Percentiles rank a stretch among this genome's conserved stretches.
Evolutionary conservation across 2,113 vertebrate species (phyloP).

Genomic region (Caranx ignobilis): DNA sequence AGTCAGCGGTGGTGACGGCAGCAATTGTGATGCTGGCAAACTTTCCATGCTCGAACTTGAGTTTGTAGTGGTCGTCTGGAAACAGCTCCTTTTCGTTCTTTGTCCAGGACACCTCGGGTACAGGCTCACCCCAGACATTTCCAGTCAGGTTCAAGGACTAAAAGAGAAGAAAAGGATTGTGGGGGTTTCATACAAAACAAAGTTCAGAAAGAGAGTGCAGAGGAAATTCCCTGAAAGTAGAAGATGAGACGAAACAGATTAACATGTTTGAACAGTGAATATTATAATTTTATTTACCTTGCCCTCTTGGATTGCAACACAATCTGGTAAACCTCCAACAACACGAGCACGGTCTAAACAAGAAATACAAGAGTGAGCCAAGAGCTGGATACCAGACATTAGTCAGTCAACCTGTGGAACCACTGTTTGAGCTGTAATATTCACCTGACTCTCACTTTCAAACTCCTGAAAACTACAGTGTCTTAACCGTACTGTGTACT

Average conservation of each 20-base stretch:
- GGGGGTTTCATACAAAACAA: background rate
- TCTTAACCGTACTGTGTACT: background rate
- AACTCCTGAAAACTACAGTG: background rate
- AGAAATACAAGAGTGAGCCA: slow-evolving; percentile 38
- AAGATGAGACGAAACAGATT: background rate
- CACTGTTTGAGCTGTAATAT: background rate
- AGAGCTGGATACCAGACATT: slow-evolving; percentile 13
- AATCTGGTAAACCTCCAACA: slow-evolving; percentile 95
- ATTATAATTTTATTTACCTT: slow-evolving; percentile 87
- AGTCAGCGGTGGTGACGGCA: slow-evolving; percentile 87
- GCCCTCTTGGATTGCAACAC: slow-evolving; percentile 98
- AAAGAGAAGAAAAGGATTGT: slow-evolving; percentile 34
- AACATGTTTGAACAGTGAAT: background rate
- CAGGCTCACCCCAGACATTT: slow-evolving; percentile 95
- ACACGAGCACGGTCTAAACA: slow-evolving; percentile 95
- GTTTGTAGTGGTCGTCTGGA: slow-evolving; percentile 85
- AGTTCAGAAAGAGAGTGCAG: background rate
- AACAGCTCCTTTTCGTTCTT: slow-evolving; percentile 92
- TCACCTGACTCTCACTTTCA: background rate
- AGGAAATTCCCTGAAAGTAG: background rate
- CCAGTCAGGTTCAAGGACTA: slow-evolving; percentile 98
- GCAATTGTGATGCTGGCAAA: slow-evolving; percentile 92
- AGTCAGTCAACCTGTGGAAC: slow-evolving; percentile 2
- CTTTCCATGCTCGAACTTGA: slow-evolving; percentile 92
- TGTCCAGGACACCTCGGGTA: slow-evolving; percentile 92